Conservation (phyloP, 1,140 invertebrate genomes). For the Dendrolimus punctatus region DNA sequence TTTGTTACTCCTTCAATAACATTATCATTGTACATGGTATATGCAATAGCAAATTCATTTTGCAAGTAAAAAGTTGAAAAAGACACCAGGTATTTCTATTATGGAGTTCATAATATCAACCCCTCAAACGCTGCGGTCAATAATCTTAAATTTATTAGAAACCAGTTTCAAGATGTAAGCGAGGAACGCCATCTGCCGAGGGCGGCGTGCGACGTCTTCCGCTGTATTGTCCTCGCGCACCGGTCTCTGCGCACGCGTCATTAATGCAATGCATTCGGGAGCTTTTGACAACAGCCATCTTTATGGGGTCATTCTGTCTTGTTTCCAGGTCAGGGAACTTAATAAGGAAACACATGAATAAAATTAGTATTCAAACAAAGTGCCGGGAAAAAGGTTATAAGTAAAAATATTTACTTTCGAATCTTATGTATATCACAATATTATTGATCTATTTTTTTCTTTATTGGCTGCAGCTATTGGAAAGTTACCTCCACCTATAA, state of each 20-base stretch:
- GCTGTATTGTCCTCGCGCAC: conserved; percentile 53
- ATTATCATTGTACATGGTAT: no score
- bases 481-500: no score
- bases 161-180: conserved; percentile 45
- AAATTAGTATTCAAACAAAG: no score
- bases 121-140: conserved; percentile 38
- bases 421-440: no score
- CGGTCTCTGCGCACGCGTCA: conserved; percentile 50
- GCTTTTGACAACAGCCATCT: no score
- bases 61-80: not conserved
- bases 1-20: no score
- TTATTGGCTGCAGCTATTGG: no score
- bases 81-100: conserved; percentile 14
- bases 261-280: conserved; percentile 32
- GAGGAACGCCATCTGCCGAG: conserved; percentile 47
- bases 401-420: no score
- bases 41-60: not conserved
- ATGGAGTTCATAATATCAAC: conserved; percentile 21
- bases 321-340: conserved; percentile 44
- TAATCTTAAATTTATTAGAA: conserved; percentile 49
- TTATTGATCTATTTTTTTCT: no score
- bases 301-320: conserved; percentile 32
- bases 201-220: conserved; percentile 56
- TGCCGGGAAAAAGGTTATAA: no score
- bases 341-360: no score